Base-by-base conservation (phyloP, 2,888 invertebrate genomes). In the Seira ritae region DNA sequence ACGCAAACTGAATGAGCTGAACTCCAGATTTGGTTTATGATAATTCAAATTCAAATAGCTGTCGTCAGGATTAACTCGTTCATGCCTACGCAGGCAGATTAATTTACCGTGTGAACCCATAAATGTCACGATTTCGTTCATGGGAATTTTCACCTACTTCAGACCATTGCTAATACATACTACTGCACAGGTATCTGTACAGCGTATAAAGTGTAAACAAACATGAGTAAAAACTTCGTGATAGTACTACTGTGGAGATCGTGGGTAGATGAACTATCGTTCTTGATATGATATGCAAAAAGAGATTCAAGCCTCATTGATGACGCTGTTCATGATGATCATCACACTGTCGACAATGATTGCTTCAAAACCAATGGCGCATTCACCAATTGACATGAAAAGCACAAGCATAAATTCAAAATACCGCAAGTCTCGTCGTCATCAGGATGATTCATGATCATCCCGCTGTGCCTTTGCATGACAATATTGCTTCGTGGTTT, bases 371-470 rank as follows among this genome's bases (percentile, higher is more conserved):
- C 46, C 73, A 80, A 73, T 69, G 68, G 73, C 37, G 55, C 73
- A 68, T 50, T 55, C 55, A 80, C 8, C 66, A 50, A 37, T 50
- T 67, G 42, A 42, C 19, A 50, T 78, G 71, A 31, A 70, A 68
- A 79, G 80, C 80, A 80, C 67, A 50, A 15, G 17, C 50, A 50
- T 60, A 80, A 22, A 62, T 68, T 72, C 80, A 68, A 80, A 22
- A 62, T 68, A 80, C 80, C 80, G 20, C 80, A 80, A 71, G 19
- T 2, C 1, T 70, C 50, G 50, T 50, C 12, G 50, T 50, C 50
- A 50, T 50, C 50, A 50, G 60, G 71, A 71, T 73, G 73, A 68
- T 60, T 80, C 80, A 69, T 74, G 80, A 73, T 80, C 37, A 72
- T 72, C 67, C 50, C 50, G 50, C 50, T 50, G 50, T n/a, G 50